Conservation (phyloP, 2,888 invertebrate genomes). For the Luperina nickerlii region DNA sequence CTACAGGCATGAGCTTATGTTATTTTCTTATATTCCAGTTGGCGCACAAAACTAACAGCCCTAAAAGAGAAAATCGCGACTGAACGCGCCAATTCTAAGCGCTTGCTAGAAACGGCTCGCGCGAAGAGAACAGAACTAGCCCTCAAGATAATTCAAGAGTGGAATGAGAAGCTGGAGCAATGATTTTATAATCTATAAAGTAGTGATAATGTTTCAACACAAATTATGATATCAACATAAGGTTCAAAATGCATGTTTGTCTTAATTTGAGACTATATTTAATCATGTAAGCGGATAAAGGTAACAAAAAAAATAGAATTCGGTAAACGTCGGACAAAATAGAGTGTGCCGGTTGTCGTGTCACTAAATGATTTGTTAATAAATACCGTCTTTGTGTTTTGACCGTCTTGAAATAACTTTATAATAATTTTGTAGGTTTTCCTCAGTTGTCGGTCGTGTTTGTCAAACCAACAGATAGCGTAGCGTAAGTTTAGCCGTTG, state of each 20-base stretch:
- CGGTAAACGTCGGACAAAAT: neutral
- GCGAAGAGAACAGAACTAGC: constrained; percentile 59
- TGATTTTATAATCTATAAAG: neutral
- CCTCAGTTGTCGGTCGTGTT: neutral
- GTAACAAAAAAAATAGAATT: neutral
- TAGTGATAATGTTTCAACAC: neutral
- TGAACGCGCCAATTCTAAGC: constrained; percentile 62
- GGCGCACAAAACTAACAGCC: constrained; percentile 72
- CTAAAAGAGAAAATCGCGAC: constrained; percentile 71
- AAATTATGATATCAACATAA: neutral
- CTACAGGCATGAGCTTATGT: neutral
- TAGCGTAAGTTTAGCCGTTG: neutral
- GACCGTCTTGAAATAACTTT: neutral
- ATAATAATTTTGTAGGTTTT: neutral
- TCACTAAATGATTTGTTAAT: neutral
- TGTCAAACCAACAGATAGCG: too few relatives aligned
- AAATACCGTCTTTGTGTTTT: too few relatives aligned
- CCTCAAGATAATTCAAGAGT: constrained; percentile 49
- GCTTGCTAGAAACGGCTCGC: constrained; percentile 59
- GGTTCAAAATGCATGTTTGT: neutral
- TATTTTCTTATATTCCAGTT: constrained; percentile 68
- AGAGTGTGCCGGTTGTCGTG: neutral
- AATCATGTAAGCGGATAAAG: neutral
- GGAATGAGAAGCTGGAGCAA: constrained; percentile 61
- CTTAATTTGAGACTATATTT: neutral